Conservation (phyloP, 2,888 invertebrate species). For the Brachypalpus laphriformis region DNA sequence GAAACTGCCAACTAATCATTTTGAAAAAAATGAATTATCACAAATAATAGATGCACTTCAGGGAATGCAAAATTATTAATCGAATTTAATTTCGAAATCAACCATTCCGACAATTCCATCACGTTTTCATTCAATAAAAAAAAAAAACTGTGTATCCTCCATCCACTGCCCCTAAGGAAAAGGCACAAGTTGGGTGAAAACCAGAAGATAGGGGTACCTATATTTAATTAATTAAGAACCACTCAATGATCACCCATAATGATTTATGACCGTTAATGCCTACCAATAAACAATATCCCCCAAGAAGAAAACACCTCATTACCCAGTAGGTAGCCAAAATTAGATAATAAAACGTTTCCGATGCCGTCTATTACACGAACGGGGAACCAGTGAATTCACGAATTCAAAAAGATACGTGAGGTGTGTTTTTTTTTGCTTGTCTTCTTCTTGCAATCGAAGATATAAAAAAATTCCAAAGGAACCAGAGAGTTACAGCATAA, state of each 20-base stretch:
- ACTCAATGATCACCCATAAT: constrained; percentile 44
- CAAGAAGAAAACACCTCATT: constrained; percentile 30
- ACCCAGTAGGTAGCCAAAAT: constrained; percentile 24
- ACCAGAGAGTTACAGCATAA: constrained; percentile 55
- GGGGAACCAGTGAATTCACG: constrained; percentile 20
- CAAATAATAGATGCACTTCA: background rate
- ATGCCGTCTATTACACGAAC: constrained; percentile 34
- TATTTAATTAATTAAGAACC: constrained; percentile 63
- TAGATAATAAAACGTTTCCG: constrained; percentile 68
- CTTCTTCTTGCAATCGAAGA: background rate
- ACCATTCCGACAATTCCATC: constrained; percentile 1
- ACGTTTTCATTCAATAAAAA: constrained; percentile 14
- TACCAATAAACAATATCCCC: constrained; percentile 42
- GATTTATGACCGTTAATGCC: constrained; percentile 19
- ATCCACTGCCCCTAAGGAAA: background rate
- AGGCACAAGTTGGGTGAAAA: constrained; percentile 56
- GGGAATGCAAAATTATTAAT: background rate
- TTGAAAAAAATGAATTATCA: background rate
- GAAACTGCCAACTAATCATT: background rate
- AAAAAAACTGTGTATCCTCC: background rate
- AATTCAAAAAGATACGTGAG: constrained; percentile 45
- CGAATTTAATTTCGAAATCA: background rate
- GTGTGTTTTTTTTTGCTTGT: background rate
- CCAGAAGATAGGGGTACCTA: constrained; percentile 17
- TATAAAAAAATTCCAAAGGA: constrained; percentile 1